Conservation (phyloP, 2,797 vertebrate genomes). For the Pelodytes ibericus region DNA sequence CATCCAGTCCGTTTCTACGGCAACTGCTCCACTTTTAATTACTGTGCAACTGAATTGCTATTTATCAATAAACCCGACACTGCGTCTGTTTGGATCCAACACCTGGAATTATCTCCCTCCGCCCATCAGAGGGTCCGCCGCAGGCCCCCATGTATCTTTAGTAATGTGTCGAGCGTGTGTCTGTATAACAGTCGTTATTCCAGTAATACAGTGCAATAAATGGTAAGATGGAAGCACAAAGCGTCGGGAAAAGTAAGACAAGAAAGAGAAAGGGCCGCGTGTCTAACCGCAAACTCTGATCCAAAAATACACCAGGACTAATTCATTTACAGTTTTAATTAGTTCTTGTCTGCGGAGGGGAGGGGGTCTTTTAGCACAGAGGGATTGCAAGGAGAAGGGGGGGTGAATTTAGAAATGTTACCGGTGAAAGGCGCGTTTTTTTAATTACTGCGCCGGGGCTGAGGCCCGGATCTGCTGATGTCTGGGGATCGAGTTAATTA, state of each 20-base stretch:
- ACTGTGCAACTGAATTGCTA: no score
- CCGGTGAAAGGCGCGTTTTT: conserved; percentile 81
- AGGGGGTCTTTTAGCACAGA: conserved; percentile 40
- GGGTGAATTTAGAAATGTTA: conserved; percentile 74
- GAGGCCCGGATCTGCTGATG: conserved; percentile 79
- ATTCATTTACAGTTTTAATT: conserved; percentile 89
- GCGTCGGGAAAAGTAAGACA: background rate
- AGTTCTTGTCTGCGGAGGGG: conserved; percentile 65
- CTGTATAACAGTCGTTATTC: background rate
- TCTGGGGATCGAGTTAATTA: conserved; percentile 85
- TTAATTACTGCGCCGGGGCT: conserved; percentile 79
- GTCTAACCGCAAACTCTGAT: conserved; percentile 72
- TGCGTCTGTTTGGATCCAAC: no score
- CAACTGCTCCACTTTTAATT: no score
- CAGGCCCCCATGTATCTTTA: no score
- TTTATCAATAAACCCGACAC: no score
- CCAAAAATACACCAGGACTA: conserved; percentile 81
- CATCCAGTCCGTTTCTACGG: no score
- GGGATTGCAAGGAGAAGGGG: conserved; percentile 62
- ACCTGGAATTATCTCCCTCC: no score
- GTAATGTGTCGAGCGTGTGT: background rate
- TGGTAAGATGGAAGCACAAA: background rate
- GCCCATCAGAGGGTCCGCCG: background rate
- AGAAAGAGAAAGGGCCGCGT: background rate
- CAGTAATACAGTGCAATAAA: background rate